Evolutionary conservation across 2,888 invertebrate genomes (phyloP).

Genomic region (Macrophya alboannulata): DNA sequence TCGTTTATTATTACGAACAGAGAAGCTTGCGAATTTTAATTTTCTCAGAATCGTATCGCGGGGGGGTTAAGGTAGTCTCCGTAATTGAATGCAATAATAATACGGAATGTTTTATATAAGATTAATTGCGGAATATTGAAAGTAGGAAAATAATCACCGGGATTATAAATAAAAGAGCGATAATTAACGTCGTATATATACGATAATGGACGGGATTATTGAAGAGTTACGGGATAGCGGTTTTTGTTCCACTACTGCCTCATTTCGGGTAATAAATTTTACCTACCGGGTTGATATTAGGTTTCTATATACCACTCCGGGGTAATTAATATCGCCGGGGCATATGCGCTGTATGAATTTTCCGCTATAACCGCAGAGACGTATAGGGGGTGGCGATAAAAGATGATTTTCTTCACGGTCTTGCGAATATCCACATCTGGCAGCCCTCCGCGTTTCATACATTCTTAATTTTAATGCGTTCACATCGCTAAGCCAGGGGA

Average conservation of each 20-base stretch:
- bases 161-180: neutral
- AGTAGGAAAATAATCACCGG: neutral
- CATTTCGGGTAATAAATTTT: constrained; percentile 11
- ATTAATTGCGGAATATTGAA: neutral
- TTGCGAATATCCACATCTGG: constrained; percentile 18
- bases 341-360: neutral
- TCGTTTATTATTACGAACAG: neutral
- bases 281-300: neutral
- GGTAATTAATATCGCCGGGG: constrained; percentile 8
- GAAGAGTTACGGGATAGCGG: neutral
- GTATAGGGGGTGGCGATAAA: constrained; percentile 8
- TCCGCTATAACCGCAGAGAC: neutral
- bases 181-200: constrained; percentile 4
- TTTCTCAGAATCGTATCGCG: too few relatives aligned
- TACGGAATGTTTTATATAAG: neutral
- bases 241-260: neutral
- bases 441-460: neutral
- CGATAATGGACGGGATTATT: neutral
- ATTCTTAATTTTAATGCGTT: constrained; percentile 14
- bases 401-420: constrained; percentile 19
- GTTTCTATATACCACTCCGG: neutral
- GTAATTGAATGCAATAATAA: neutral
- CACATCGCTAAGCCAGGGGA: neutral
- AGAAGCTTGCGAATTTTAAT: neutral
- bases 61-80: neutral